Conservation (phyloP, 2,113 vertebrate genomes). For the Saguinus midas region DNA sequence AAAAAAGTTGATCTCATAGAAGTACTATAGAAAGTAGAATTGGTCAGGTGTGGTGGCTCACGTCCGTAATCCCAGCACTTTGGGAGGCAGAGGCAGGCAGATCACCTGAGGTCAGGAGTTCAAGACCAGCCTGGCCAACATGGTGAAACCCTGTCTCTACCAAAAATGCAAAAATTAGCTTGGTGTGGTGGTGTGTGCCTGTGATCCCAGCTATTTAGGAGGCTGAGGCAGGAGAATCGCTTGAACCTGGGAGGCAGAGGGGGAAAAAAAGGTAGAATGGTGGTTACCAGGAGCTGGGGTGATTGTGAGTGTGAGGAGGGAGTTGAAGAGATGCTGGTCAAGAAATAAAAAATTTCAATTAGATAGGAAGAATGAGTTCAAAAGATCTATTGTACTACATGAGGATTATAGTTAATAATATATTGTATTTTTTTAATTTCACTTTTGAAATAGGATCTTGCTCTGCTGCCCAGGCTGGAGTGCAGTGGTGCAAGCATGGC, state of each 20-base stretch:
- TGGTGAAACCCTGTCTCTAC: too few species aligned
- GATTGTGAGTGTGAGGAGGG: neutral
- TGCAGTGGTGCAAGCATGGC: neutral
- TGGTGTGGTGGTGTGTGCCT: too few species aligned
- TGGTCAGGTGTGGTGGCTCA: too few species aligned
- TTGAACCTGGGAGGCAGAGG: too few species aligned
- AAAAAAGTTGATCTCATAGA: neutral
- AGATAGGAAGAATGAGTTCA: neutral
- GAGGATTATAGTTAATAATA: neutral
- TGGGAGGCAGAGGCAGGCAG: too few species aligned
- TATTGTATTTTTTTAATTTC: neutral
- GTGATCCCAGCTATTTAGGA: too few species aligned
- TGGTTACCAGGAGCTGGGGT: neutral
- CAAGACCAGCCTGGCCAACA: too few species aligned
- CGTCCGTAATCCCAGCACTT: too few species aligned
- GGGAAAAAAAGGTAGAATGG: neutral
- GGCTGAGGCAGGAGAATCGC: too few species aligned
- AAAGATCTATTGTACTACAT: neutral
- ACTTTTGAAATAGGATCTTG: neutral
- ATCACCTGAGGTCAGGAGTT: too few species aligned
- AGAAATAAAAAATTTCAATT: neutral
- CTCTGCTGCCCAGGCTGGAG: neutral
- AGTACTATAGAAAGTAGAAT: neutral
- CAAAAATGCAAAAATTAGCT: too few species aligned
- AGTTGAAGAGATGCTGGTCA: neutral